Base-by-base conservation (phyloP, 2,113 vertebrate species). In the Phoenicopterus ruber region DNA sequence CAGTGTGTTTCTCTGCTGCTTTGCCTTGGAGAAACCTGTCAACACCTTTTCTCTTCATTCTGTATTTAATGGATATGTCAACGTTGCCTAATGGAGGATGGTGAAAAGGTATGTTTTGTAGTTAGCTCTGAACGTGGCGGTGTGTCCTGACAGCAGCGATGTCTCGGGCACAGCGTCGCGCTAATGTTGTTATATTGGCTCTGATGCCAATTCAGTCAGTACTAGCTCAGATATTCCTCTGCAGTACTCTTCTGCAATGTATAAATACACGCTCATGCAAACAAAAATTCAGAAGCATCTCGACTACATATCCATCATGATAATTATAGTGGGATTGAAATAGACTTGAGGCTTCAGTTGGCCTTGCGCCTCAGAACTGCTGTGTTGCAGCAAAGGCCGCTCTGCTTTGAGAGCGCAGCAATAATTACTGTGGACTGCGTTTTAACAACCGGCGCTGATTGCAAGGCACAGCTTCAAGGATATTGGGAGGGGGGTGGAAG, bases 271-370 rank as follows among this genome's bases (percentile, higher is more conserved):
- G 42, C 83, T 82, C 62, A 12, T 50, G 31, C 84, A 89, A 89
- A 85, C 81, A 89, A 49, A 88, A 90, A 71, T 65, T 72, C 70
- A 94, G 70, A 74, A 72, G 62, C 91, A 70, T 85, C 81, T 84
- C 58, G 36, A 44, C 81, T 85, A 20, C n/a, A 18, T 87, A 93
- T 93, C 86, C 62, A 85, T 95, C 81, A 73, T 94, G 95, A 93
- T 94, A 93, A 89, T 93, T 96, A 69, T 36, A 94, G 81, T 70
- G 77, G 36, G 73, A 76, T 91, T 95, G 91, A 96, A 96, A 94
- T 94, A 91, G 91, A 76, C 73, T 65, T 11, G 62, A 82, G 74
- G 70, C 88, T 96, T 83, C 47, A 14, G 22, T 69, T 97, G 93
- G 73, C 84, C 86, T 70, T 32, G 1, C 65, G 70, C 86, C 81